Evolutionary conservation across 2,888 invertebrate genomes (phyloP).

Genomic region (Limenitis camilla): DNA sequence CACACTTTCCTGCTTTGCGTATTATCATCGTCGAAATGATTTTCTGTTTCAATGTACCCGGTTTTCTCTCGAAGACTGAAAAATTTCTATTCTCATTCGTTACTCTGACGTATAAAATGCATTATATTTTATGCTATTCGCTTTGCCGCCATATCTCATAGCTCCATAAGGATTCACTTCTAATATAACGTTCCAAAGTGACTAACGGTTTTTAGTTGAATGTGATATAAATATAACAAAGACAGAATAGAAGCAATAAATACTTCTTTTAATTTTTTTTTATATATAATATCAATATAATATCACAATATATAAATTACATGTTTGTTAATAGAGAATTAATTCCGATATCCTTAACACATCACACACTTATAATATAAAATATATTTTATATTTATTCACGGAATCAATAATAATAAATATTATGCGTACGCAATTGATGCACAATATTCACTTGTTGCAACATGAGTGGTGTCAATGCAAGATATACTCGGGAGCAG

Average conservation of each 20-base stretch:
- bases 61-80: constrained; percentile 33
- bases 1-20: constrained; percentile 49
- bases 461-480: constrained; percentile 43
- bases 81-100: constrained; percentile 49
- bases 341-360: background rate
- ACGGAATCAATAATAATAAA: constrained; percentile 43
- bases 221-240: constrained; percentile 26
- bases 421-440: constrained; percentile 45
- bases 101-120: constrained; percentile 48
- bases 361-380: too few species aligned
- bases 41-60: constrained; percentile 37
- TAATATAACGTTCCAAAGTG: constrained; percentile 48
- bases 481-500: constrained; percentile 47
- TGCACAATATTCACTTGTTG: constrained; percentile 44
- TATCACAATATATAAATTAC: too few species aligned
- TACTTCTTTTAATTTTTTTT: too few species aligned
- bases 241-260: constrained; percentile 19
- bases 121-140: constrained; percentile 52
- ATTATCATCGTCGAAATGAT: constrained; percentile 48
- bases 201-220: constrained; percentile 43
- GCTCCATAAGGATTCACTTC: constrained; percentile 48
- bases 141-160: constrained; percentile 48
- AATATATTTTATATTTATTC: background rate
- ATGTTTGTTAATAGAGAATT: constrained; percentile 7
- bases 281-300: too few species aligned